phyloP scores from a whole-genome alignment of 2,113 vertebrate species.

The Gorsachius goisagi region DNA sequence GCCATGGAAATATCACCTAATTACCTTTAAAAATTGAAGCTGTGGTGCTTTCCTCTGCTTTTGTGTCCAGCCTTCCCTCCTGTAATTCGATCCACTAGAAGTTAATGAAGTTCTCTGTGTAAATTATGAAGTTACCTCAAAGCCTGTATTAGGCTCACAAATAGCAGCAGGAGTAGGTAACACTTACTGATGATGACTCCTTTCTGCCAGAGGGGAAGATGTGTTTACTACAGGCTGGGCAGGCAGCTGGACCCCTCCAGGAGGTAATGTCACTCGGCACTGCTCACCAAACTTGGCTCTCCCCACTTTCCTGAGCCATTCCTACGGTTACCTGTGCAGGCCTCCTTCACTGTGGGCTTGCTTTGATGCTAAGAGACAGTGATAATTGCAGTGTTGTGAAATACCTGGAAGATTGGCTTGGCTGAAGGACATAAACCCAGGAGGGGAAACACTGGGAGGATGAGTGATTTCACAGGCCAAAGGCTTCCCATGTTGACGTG shows the following conservation, averaged over 20 bases:
- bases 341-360: background rate
- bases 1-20: background rate
- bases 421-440: slow-evolving; percentile 2
- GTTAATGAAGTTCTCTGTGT: background rate
- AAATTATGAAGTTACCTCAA: background rate
- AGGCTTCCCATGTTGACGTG: background rate
- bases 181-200: background rate
- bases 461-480: slow-evolving; percentile 2
- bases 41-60: background rate
- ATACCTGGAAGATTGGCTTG: background rate
- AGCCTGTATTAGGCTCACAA: background rate
- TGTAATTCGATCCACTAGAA: background rate
- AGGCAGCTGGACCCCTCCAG: background rate
- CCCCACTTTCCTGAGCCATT: background rate
- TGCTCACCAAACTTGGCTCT: background rate
- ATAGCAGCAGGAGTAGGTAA: background rate
- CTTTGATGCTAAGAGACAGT: slow-evolving; percentile 11
- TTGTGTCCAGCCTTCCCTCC: background rate
- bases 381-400: slow-evolving; percentile 27
- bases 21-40: background rate
- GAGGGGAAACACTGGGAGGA: background rate
- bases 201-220: background rate
- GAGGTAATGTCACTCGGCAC: background rate
- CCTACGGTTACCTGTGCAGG: background rate
- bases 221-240: background rate